Base-by-base conservation (phyloP, 1,140 invertebrate species). In the Gerris buenoi region DNA sequence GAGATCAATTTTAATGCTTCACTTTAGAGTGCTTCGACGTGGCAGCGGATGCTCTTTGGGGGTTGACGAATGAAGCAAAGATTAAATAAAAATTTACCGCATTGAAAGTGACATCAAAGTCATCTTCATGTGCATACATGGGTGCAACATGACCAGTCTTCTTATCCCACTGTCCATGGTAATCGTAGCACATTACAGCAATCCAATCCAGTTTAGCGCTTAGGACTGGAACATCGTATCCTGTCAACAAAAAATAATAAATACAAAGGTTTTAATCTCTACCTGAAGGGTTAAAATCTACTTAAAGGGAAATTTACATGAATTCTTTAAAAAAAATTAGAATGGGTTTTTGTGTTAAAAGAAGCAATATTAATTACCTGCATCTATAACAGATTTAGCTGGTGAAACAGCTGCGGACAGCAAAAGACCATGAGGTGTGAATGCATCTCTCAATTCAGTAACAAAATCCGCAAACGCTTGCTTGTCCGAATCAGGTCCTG, bases 81-180 rank as follows among this genome's bases (percentile, higher is more conserved):
- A 66, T 46, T 15, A 46, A 46, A 18, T 46, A 46, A 46, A 5
- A 46, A 77, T 77, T 76, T 80, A 86, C 85, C 25, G 85, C 84
- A 78, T 93, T 93, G 73, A 91, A 90, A 26, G 86, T 87, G 33
- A 81, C 81, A 72, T 88, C 86, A 64, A 81, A 79, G 74, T 92
- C 90, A 56, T 85, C 84, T 0, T 86, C 85, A 67, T 86, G 80
- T 2, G 78, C 78, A 68, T 90, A 93, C 75, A 94, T 84, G 0
- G 91, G 91, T 1, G 91, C 87, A 1, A 91, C 85, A 73, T 94
- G 91, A 10, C 91, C 91, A 0, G 91, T 93, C 72, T 86, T 85
- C 73, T 91, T 91, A 73, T 94, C 91, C 91, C 91, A 94, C 71
- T 91, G 87, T 0, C 91, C 91, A 71, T 93, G 91, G 73, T 87